Evolutionary conservation across 2,888 invertebrate species (phyloP), one percentile per base, ranked within the genome.

Genomic region (Creontiades dilutus): DNA sequence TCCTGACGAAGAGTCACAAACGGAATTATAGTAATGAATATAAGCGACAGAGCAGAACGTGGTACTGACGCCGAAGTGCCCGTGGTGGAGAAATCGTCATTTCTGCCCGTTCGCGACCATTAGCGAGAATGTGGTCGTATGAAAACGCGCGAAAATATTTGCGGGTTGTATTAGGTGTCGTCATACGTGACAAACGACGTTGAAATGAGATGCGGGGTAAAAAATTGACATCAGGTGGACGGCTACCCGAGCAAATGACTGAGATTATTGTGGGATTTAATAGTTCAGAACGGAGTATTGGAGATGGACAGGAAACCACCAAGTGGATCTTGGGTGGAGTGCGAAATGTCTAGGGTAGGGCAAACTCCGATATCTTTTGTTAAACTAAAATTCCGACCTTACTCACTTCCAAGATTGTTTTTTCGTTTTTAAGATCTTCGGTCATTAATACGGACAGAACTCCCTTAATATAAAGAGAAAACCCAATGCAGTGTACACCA

Each of bases 31-130:
- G 68, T 68, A 27, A 68, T 68, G 13, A 68, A 68, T 68, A 0
- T 27, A 5, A 68, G 68, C 68, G 68, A 23, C 68, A 13, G 68
- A 68, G 68, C 68, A 27, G 68, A 68, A 68, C 68, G 23, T 23
- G 68, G 23, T 68, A 68, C 27, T 1, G 7, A 23, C 23, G 37
- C 68, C 27, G 23, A 61, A n/a, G 19, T n/a, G 16, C 61, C 23
- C 5, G 23, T 12, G 27, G 13, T 68, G 23, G 68, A 12, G 19
- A 27, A 68, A 68, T 68, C 68, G 27, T 5, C 23, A 61, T 52
- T 16, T 52, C 13, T 9, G 61, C n/a, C 14, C 16, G n/a, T 61
- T 61, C 19, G 52, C 61, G 9, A 61, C 61, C 61, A 61, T 61
- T 19, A 61, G 61, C 9, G 61, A 19, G 61, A 19, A 61, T 61